Conservation (phyloP, 2,113 vertebrate genomes). For the Coreoperca whiteheadi region DNA sequence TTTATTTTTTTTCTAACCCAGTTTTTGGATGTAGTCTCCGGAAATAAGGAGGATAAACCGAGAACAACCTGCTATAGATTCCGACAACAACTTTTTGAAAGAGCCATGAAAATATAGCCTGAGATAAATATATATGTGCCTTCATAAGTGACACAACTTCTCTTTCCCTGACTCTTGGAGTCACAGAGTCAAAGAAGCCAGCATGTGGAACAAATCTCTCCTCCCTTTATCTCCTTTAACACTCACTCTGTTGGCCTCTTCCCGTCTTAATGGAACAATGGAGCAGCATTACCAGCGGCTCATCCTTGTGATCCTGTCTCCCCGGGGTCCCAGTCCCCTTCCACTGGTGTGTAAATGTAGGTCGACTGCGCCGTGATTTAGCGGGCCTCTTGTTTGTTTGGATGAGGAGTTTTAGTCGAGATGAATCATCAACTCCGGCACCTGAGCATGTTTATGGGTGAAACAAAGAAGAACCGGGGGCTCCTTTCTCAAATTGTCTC, state of each 20-base stretch:
- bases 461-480: conserved; percentile 31
- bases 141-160: conserved; percentile 29
- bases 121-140: not conserved
- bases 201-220: conserved; percentile 64
- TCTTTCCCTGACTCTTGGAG: conserved; percentile 48
- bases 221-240: conserved; percentile 73
- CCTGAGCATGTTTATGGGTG: conserved; percentile 31
- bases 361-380: conserved; percentile 69
- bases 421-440: conserved; percentile 26
- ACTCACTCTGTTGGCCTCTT: conserved; percentile 69
- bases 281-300: conserved; percentile 77
- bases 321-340: conserved; percentile 65
- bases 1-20: conserved; percentile 13
- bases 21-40: not conserved
- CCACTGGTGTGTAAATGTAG: conserved; percentile 74
- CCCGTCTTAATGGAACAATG: conserved; percentile 76
- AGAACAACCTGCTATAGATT: not conserved
- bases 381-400: conserved; percentile 58
- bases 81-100: not conserved
- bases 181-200: conserved; percentile 40
- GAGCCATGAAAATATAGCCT: not conserved
- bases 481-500: conserved; percentile 13
- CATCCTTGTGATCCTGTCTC: conserved; percentile 80
- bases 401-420: conserved; percentile 46
- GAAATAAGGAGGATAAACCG: not conserved